A percentile compares a stretch with the other conserved stretches of the same genome.
phyloP scores from a whole-genome alignment of 2,113 vertebrate genomes.

The Melospiza georgiana region DNA sequence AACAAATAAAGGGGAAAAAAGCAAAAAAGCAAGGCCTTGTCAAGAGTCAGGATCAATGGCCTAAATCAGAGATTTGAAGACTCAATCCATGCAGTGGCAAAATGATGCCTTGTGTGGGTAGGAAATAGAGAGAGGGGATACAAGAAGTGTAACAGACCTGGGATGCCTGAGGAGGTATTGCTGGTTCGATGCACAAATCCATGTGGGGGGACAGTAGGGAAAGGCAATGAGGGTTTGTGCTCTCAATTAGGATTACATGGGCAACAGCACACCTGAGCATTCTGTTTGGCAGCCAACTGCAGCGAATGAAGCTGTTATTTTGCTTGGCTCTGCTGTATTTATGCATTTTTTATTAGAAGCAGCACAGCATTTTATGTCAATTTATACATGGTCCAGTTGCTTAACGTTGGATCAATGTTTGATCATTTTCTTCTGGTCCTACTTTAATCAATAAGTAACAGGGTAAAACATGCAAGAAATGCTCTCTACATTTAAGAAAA shows the following conservation, averaged over 20 bases:
- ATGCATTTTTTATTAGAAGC: background rate
- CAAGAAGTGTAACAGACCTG: background rate
- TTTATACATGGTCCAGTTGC: background rate
- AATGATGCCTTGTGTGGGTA: background rate
- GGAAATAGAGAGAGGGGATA: background rate
- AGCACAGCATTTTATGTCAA: background rate
- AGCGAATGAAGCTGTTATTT: background rate
- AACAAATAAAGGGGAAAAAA: background rate
- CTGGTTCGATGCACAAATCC: background rate
- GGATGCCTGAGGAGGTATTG: background rate
- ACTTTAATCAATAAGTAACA: background rate
- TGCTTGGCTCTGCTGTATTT: background rate
- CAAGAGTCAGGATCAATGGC: background rate
- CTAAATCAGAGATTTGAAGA: background rate
- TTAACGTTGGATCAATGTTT: background rate
- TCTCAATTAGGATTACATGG: background rate
- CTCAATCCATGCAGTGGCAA: background rate
- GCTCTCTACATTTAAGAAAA: background rate
- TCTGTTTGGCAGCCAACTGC: background rate
- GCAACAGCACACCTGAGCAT: background rate
- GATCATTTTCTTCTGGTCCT: background rate
- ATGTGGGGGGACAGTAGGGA: background rate
- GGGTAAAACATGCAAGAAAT: background rate
- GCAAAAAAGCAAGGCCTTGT: background rate
- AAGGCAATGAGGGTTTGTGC: rapidly evolving